Evolutionary conservation across 1,140 invertebrate genomes (phyloP).

Genomic region (Pachypsylla venusta): DNA sequence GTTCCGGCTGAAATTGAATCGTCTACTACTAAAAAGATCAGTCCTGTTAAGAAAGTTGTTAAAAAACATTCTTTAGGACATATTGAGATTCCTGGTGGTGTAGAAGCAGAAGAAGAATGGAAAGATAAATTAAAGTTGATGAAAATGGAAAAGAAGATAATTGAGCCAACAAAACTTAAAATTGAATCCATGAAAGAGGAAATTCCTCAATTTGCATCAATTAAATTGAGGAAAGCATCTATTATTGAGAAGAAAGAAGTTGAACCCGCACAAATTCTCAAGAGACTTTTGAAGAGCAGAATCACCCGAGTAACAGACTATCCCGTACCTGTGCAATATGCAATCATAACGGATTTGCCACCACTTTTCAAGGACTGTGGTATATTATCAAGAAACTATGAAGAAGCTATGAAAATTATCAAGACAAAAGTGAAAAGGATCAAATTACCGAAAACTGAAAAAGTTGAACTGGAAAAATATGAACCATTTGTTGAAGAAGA

Average conservation of each 20-base stretch:
- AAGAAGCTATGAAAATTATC: conserved; percentile 29
- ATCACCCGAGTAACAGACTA: conserved; percentile 35
- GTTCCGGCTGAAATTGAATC: no score
- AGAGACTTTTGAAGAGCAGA: conserved; percentile 46
- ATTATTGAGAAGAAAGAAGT: conserved; percentile 35
- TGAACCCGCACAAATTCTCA: conserved; percentile 37
- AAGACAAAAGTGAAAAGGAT: conserved; percentile 26
- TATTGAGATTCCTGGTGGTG: conserved; percentile 16
- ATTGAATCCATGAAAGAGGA: conserved; percentile 26
- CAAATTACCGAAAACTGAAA: conserved; percentile 24
- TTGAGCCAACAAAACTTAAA: conserved; percentile 23
- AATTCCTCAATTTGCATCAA: conserved; percentile 39
- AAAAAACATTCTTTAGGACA: no score
- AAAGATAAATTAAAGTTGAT: conserved; percentile 14
- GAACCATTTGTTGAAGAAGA: conserved; percentile 24
- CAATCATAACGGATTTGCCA: conserved; percentile 22
- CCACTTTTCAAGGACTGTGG: conserved; percentile 24
- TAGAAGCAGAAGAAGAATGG: conserved; percentile 16
- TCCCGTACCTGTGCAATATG: conserved; percentile 23
- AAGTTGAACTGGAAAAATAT: conserved; percentile 23
- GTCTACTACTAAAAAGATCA: no score
- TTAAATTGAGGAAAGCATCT: conserved; percentile 45
- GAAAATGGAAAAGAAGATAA: conserved; percentile 30
- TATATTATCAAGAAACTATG: conserved; percentile 29
- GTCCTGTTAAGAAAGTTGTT: no score